Evolutionary conservation across 2,888 invertebrate species (phyloP).

Genomic region (Tuta absoluta): DNA sequence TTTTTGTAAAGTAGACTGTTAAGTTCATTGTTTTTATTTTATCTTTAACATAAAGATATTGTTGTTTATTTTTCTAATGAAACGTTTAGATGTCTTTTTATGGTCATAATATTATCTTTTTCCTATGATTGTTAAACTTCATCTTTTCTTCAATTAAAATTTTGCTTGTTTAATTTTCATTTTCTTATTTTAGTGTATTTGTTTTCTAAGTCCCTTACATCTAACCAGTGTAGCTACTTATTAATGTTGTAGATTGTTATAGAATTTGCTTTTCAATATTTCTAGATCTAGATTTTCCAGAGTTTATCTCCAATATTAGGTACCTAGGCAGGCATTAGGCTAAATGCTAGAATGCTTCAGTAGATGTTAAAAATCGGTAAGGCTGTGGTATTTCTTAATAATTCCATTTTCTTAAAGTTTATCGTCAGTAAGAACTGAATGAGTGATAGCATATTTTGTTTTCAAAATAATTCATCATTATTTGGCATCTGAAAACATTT

Average conservation of each 20-base stretch:
- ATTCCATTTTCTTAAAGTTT: neutral
- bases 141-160: conserved; percentile 23
- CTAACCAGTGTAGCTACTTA: neutral
- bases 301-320: neutral
- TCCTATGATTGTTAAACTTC: conserved; percentile 10
- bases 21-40: conserved; percentile 6
- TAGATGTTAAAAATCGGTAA: conserved; percentile 8
- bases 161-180: conserved; percentile 24
- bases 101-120: neutral
- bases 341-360: conserved; percentile 17
- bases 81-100: neutral
- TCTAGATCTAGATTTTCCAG: conserved; percentile 3
- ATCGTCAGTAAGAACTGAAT: neutral
- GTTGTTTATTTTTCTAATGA: conserved; percentile 10
- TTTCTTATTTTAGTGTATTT: conserved; percentile 8
- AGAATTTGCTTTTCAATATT: neutral
- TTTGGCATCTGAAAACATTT: neutral
- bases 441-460: neutral
- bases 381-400: conserved; percentile 12
- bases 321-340: conserved; percentile 13
- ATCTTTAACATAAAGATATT: neutral
- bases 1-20: neutral
- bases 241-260: conserved; percentile 6
- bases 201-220: neutral
- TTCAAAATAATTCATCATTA: neutral